Conservation (phyloP, 2,888 invertebrate genomes). For the Meiosimyza decipiens region DNA sequence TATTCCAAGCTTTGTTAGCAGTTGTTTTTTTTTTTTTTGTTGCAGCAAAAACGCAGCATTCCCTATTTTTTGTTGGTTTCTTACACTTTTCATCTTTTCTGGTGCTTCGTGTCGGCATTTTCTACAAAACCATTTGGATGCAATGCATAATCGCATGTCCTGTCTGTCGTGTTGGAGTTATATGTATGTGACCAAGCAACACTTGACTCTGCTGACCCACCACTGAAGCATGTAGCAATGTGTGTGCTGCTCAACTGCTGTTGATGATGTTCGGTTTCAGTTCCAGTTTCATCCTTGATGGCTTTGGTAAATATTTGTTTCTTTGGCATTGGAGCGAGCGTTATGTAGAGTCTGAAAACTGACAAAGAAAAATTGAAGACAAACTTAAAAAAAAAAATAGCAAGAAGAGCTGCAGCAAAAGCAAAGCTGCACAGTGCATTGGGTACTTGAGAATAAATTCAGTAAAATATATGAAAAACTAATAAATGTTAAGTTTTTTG, state of each 20-base stretch:
- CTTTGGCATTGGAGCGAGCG: constrained; percentile 33
- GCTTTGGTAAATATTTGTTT: constrained; percentile 44
- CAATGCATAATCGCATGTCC: not conserved
- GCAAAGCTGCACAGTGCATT: too few species aligned
- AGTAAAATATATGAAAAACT: too few species aligned
- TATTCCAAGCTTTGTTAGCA: constrained; percentile 23
- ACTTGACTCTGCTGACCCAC: constrained; percentile 17
- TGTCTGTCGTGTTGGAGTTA: not conserved
- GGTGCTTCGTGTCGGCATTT: not conserved
- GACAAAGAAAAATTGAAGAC: constrained; percentile 24
- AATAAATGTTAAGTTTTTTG: too few species aligned
- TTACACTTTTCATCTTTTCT: constrained; percentile 27
- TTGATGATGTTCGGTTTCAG: too few species aligned
- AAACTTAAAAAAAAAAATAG: too few species aligned
- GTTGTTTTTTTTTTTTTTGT: constrained; percentile 24
- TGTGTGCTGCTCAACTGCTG: not conserved
- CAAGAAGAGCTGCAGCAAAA: too few species aligned
- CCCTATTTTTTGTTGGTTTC: not conserved
- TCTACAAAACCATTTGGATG: not conserved
- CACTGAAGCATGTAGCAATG: not conserved
- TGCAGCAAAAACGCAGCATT: not conserved
- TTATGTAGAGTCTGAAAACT: constrained; percentile 22
- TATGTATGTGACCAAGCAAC: constrained; percentile 12
- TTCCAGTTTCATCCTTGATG: constrained; percentile 20
- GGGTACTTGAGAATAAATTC: too few species aligned